phyloP scores from a whole-genome alignment of 2,113 vertebrate species.

The Aviceda subcristata region DNA sequence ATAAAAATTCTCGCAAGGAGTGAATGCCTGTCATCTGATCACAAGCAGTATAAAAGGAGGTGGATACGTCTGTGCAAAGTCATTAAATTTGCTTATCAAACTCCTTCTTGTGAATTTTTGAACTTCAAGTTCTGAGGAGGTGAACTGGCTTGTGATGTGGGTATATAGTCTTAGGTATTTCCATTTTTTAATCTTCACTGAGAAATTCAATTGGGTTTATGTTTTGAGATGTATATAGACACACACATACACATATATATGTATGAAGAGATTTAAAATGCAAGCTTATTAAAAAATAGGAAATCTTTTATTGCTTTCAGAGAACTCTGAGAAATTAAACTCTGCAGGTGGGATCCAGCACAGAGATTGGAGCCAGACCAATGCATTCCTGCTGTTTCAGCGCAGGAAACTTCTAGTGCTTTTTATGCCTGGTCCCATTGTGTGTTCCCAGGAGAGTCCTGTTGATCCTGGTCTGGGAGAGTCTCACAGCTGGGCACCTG shows the following conservation, averaged over 20 bases:
- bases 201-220: not conserved
- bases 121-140: constrained; percentile 2
- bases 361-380: not conserved
- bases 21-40: constrained; percentile 9
- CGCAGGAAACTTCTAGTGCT: accelerated
- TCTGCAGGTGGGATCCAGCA: not conserved
- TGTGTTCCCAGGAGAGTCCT: not conserved
- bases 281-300: not conserved
- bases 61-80: not conserved
- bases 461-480: not conserved
- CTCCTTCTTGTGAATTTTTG: not conserved
- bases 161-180: not conserved
- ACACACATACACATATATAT: not conserved
- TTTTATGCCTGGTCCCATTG: not conserved
- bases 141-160: constrained; percentile 10
- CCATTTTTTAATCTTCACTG: not conserved
- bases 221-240: not conserved
- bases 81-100: constrained; percentile 22
- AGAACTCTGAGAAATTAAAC: not conserved
- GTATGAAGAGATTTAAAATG: not conserved
- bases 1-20: constrained; percentile 10
- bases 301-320: not conserved
- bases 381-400: not conserved
- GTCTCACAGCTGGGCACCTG: not conserved
- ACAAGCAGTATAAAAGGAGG: constrained; percentile 27